Percentiles rank a stretch among this genome's conserved stretches.
These are phyloP conservation scores for Drosophila anomelani DNA, from an alignment of 2,888 invertebrate species.

Conservation along the genomic window DNA sequence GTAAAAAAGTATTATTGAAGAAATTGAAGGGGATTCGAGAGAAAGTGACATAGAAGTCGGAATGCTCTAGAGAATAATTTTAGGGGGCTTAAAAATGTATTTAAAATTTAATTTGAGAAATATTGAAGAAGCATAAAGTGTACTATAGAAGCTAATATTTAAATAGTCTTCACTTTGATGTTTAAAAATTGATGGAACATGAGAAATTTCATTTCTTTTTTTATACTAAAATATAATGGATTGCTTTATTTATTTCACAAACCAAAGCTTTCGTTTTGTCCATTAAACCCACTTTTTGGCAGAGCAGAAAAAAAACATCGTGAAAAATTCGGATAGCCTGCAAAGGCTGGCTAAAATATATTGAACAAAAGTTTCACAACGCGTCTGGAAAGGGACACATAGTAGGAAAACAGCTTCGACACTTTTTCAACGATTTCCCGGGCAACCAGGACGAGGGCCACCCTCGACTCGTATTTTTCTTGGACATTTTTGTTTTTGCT, in stretches of 20 bases:
- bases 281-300: background rate
- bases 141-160: background rate
- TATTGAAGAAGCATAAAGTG: background rate
- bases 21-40: conserved; percentile 45
- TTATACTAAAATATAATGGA: no score
- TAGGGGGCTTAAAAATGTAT: background rate
- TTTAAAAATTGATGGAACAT: background rate
- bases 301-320: background rate
- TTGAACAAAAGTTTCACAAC: conserved; percentile 68
- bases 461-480: conserved; percentile 16
- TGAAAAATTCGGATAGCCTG: conserved; percentile 19
- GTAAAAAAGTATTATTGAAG: conserved; percentile 50
- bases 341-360: conserved; percentile 71
- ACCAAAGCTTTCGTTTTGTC: background rate
- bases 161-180: background rate
- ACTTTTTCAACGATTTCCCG: conserved; percentile 70
- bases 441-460: conserved; percentile 42
- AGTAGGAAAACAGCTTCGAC: conserved; percentile 52
- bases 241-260: background rate
- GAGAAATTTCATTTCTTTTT: no score
- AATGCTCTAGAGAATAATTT: conserved; percentile 3
- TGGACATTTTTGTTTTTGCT: conserved; percentile 53
- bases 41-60: conserved; percentile 13
- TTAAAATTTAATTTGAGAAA: background rate
- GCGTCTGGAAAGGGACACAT: conserved; percentile 22